These are phyloP conservation scores for Trimorus sp. DNA, from an alignment of 2,888 invertebrate genomes.

Conservation along the genomic window DNA sequence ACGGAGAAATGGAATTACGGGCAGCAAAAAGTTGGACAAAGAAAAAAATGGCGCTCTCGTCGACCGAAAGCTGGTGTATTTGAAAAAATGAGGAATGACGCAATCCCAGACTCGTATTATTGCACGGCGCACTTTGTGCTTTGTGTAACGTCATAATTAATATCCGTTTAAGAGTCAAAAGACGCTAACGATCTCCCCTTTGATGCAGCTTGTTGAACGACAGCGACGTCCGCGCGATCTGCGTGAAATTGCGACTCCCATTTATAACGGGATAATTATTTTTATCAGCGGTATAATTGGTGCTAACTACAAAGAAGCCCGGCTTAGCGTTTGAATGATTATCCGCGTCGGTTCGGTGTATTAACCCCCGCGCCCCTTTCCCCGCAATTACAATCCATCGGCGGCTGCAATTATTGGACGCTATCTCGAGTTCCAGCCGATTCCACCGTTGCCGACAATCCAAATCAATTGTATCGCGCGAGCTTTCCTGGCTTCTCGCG, in stretches of 20 bases:
- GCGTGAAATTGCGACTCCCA: conserved; percentile 18
- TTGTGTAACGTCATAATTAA: conserved; percentile 30
- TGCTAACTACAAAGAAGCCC: conserved; percentile 22
- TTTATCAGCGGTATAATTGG: conserved; percentile 29
- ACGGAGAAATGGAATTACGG: too few relatives aligned
- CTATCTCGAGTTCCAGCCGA: conserved; percentile 51
- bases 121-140: conserved; percentile 21
- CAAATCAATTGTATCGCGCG: conserved; percentile 42
- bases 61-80: too few relatives aligned
- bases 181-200: conserved; percentile 17
- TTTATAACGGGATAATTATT: conserved; percentile 41
- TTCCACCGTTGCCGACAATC: conserved; percentile 39
- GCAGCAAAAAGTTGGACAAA: too few relatives aligned
- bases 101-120: neutral
- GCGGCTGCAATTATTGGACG: conserved; percentile 34
- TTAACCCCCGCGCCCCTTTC: conserved; percentile 1
- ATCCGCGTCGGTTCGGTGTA: neutral
- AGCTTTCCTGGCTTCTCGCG: neutral
- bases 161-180: conserved; percentile 25
- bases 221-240: neutral
- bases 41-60: too few relatives aligned
- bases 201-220: conserved; percentile 12
- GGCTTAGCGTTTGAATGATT: conserved; percentile 24
- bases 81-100: too few relatives aligned
- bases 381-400: neutral